Evolutionary conservation across 2,888 invertebrate species (phyloP), one percentile per base, ranked within the genome.

Genomic region (Drosophila kuntzei): DNA sequence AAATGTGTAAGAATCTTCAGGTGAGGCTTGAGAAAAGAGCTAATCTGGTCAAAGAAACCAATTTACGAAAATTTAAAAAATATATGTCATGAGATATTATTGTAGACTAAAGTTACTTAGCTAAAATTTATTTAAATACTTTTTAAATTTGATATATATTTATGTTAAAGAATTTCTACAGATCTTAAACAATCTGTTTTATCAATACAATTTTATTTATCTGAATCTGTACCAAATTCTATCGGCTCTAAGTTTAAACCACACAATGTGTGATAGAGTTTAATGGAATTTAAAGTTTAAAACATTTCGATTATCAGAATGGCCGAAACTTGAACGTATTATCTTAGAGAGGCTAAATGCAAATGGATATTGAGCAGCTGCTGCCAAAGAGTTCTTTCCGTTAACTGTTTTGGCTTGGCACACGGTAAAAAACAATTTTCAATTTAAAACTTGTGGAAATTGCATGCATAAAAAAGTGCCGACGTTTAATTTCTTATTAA

Each of bases 401-500:
- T 51, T 62, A 53, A 46, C 32, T 49, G 29, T 16, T 49, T 32
- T 14, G 32, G 27, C 29, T 46, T 47, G 5, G 39, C 12, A 34
- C 43, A 12, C 50, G 29, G 43, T 3, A 11, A 44, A 44, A 25
- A 74, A 67, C 58, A 67, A 65, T 73, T 85, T 87, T 76, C 67
- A 67, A 66, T 71, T 79, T 76, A 12, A 82, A 85, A 87, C 54
- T 79, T 82, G 66, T 34, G 60, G 20, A 76, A 79, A 74, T 65
- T 82, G 59, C 75, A 80, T 82, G 66, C 77, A 70, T 65, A 69
- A 85, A 68, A 79, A 75, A 75, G 63, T 63, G 67, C 67, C 41
- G 68, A 72, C 79, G 73, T 78, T 87, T 82, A 84, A 84, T 79
- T 86, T 80, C 78, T 74, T 71, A 86, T 90, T 88, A 86, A 85